phyloP scores from a whole-genome alignment of 1,140 invertebrate species.

The Caenorhabditis brenneri region DNA sequence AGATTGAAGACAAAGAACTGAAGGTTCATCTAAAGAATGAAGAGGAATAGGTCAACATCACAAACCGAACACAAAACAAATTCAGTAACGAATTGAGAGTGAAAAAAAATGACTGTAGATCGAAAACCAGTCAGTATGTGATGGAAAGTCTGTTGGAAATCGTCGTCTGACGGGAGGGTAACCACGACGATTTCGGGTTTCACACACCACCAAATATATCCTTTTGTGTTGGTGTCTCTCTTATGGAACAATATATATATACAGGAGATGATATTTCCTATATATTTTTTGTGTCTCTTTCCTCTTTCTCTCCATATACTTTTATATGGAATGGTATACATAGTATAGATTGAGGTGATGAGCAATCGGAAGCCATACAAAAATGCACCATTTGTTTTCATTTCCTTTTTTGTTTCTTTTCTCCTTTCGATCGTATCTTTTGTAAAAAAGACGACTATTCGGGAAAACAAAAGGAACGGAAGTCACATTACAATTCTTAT shows the following conservation, averaged over 20 bases:
- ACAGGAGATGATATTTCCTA: background rate
- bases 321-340: conserved; percentile 34
- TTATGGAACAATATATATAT: conserved; percentile 30
- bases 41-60: background rate
- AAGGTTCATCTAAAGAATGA: background rate
- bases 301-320: background rate
- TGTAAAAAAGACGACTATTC: background rate
- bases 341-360: conserved; percentile 27
- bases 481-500: conserved; percentile 9
- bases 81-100: background rate
- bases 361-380: conserved; percentile 26
- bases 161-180: background rate
- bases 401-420: background rate
- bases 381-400: too few species aligned
- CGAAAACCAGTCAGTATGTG: conserved; percentile 23
- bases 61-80: conserved; percentile 11
- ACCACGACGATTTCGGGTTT: conserved; percentile 39
- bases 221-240: conserved; percentile 1
- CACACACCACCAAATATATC: conserved; percentile 40
- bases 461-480: conserved; percentile 1
- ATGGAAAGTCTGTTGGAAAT: conserved; percentile 11
- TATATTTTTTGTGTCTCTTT: background rate
- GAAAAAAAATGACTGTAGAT: conserved; percentile 22
- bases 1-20: background rate
- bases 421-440: background rate